Percentiles rank a stretch among this genome's conserved stretches.
Conservation (phyloP, 2,113 vertebrate species). For the Todiramphus saurophagus region DNA sequence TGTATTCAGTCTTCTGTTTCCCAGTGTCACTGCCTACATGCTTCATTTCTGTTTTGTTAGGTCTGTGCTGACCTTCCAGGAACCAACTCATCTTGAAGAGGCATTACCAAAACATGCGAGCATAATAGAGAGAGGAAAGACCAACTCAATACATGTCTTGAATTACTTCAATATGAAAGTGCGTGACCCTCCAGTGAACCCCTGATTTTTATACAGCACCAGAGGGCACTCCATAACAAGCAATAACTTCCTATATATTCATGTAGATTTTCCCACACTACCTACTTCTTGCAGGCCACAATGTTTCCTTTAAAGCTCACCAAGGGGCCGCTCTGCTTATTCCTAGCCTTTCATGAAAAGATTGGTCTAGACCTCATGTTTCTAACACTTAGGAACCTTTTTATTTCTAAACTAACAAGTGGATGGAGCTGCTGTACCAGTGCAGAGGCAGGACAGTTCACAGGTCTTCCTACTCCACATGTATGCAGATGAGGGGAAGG, state of each 20-base stretch:
- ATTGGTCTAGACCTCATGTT: neutral
- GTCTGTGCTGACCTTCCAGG: neutral
- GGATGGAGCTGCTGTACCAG: neutral
- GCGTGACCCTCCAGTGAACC: neutral
- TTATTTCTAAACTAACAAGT: neutral
- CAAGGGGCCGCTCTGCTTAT: neutral
- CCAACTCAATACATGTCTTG: neutral
- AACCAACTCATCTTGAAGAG: neutral
- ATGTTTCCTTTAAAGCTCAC: rapidly evolving
- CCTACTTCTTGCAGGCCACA: neutral
- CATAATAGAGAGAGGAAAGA: neutral
- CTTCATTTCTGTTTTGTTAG: neutral
- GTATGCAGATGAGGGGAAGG: neutral
- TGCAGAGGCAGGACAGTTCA: neutral
- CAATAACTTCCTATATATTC: neutral
- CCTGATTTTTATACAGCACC: neutral
- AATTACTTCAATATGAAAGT: neutral
- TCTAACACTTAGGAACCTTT: neutral
- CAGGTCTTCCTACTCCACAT: neutral
- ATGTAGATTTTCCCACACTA: neutral
- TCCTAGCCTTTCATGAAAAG: neutral
- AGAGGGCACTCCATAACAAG: neutral
- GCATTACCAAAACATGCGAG: neutral
- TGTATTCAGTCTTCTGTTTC: neutral
- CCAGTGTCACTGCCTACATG: neutral